Conservation (phyloP, 2,888 invertebrate genomes). For the Hydroisotoma schaefferi region DNA sequence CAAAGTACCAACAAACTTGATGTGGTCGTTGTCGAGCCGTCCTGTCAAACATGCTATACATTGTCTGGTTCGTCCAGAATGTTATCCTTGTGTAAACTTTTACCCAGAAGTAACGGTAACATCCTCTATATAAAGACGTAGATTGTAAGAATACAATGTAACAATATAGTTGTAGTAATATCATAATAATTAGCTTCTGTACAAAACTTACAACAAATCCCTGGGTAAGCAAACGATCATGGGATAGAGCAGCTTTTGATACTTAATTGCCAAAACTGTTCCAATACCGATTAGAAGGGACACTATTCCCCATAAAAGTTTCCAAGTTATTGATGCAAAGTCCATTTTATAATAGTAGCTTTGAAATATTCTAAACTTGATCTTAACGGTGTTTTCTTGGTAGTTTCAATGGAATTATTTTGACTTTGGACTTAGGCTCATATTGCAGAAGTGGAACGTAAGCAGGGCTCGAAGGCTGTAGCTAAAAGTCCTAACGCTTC, state of each 20-base stretch:
- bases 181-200: too few relatives aligned
- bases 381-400: too few relatives aligned
- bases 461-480: too few relatives aligned
- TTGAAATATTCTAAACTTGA: too few relatives aligned
- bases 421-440: too few relatives aligned
- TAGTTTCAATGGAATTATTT: too few relatives aligned
- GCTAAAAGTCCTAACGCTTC: too few relatives aligned
- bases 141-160: too few relatives aligned
- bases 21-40: slow-evolving; percentile 73
- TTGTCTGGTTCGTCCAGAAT: slow-evolving; percentile 34
- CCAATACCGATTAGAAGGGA: slow-evolving; percentile 8
- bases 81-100: slow-evolving; percentile 21
- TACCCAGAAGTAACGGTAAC: slow-evolving; percentile 24
- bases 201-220: slow-evolving; percentile 14
- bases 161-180: too few relatives aligned
- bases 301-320: neutral
- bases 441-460: too few relatives aligned
- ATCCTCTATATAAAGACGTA: slow-evolving; percentile 19
- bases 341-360: too few relatives aligned
- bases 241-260: slow-evolving; percentile 19
- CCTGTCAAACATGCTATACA: slow-evolving; percentile 39
- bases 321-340: too few relatives aligned
- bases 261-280: slow-evolving; percentile 9
- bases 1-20: slow-evolving; percentile 75
- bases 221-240: slow-evolving; percentile 13